Base-by-base conservation (phyloP, 2,888 invertebrate species). In the Rhyacophila evoluta region DNA sequence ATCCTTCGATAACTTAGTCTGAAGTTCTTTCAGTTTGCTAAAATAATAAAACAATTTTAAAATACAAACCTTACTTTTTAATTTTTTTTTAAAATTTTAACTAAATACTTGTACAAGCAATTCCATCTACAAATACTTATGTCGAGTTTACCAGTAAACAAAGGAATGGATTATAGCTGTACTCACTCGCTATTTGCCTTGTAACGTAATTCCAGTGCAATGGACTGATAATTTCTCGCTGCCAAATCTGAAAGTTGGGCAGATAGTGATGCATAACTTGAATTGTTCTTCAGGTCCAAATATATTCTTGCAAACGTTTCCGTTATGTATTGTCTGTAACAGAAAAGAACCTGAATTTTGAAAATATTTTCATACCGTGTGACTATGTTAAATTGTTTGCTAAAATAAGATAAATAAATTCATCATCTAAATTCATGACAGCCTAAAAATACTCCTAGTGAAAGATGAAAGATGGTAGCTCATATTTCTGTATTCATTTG, bases 241-340 rank as follows among this genome's bases (percentile, higher is more conserved):
- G 79, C 74, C 15, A 82, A 38, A 67, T 82, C 78, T 8, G 69
- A 68, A 15, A 82, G 75, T 11, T 79, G 79, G 2, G 74, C 55
- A 6, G 38, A 12, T 5, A 82, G 25, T 10, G 80, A 41, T n/a
- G 76, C 79, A 72, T 77, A 82, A 27, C 69, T 79, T 1, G 33
- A 27, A 67, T 82, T 82, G 6, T 27, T 71, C 29, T 72, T 76
- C 38, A 82, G 68, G 25, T 82, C 82, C 77, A 81, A 55, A 39
- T 79, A 79, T 12, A 72, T 29, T 11, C 29, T 74, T 8, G 75
- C 70, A 1, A 80, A 25, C 12, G 79, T 72, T 8, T 80, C 75
- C 15, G 33, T 81, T 15, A 80, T 67, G 73, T 79, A 79, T 15
- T 76, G 67, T 39, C 79, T 79, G 55, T 38, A 39, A 36, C 19